Base-by-base conservation (phyloP, 2,797 vertebrate species). In the Neosalanx taihuensis region DNA sequence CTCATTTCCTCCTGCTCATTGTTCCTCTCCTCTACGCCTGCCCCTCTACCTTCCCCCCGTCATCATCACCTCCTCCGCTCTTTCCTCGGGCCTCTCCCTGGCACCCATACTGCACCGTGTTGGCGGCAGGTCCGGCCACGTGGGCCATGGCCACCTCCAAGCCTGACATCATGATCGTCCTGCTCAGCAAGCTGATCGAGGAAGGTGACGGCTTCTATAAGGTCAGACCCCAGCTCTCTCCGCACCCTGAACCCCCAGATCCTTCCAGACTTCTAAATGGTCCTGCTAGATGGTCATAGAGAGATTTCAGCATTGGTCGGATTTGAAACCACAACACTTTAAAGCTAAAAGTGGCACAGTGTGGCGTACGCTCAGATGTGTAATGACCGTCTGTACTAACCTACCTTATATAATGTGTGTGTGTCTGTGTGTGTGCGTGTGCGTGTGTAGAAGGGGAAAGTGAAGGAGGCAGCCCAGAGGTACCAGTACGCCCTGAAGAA, bases 81-180 rank as follows among this genome's bases (percentile, higher is more conserved):
- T 37, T 33, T 64, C 12, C 51, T 56, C 51, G 15, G 41, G 15
- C 23, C 23, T 15, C 6, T 51, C 41, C 35, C 37, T 4, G 35
- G 37, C 93, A 93, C 92, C 91, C 92, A 93, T 94, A 90, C 93
- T 94, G 92, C 93, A 93, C 92, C 92, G 92, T 94, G 91, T 93
- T 93, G 92, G 92, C 90, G 89, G 74, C 93, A 98, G 97, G 97
- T 94, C 97, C 97, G 85, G 97, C 97, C 57, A 98, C 97, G 2
- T 99, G 97, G 97, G 97, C 97, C 87, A 99, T 99, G 97, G 97
- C 97, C 66, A 99, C 97, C 79, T 99, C 97, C 85, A 99, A 99
- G 84, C 97, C 97, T 31, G 97, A 99, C 90, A 99, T 99, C 92
- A 93, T 99, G 91, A 96, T 99, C 91, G 98, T 99, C 90, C 92